Base-by-base conservation (phyloP, 2,113 vertebrate genomes). In the Blennius ocellaris region DNA sequence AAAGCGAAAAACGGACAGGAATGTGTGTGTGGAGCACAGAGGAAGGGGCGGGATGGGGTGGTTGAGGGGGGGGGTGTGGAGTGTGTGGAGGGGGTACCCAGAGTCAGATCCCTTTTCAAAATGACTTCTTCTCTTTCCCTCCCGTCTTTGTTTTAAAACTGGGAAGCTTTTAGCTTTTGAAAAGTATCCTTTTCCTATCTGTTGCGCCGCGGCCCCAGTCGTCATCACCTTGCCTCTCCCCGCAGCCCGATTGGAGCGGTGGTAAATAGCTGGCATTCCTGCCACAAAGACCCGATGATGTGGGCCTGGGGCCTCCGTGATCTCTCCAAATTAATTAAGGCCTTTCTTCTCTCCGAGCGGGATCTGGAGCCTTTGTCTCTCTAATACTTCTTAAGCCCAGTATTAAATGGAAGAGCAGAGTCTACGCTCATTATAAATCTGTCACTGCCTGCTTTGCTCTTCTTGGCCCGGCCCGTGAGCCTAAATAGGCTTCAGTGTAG, bases 151-250 rank as follows among this genome's bases (percentile, higher is more conserved):
- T 93, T 92, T 94, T 92, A 93, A 90, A 93, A 92, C 86, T 83
- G 89, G 84, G 90, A 93, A 91, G 92, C 93, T 93, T 93, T 94
- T 93, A 94, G 93, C 93, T 93, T 94, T 94, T 93, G 91, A 93
- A 93, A 93, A 92, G 92, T 93, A 94, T 93, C 92, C 92, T 93
- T 93, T 93, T 92, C 90, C 94, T 92, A 93, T 89, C 93, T 81
- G 72, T 80, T 82, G 82, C 78, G 52, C 70, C 51, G 83, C 84
- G 71, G 87, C 82, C 76, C 70, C 80, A 78, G 90, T 93, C 93
- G 88, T 95, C 94, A 94, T 94, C 95, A 95, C 94, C 93, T 94
- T 44, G 45, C 76, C 84, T 79, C 84, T 90, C 73, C 85, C 69
- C 12, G 63, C 76, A 64, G 83, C 49, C 81, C 80, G 49, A 90